Evolutionary conservation across 2,888 invertebrate species (phyloP).

Genomic region (Meganola albula): DNA sequence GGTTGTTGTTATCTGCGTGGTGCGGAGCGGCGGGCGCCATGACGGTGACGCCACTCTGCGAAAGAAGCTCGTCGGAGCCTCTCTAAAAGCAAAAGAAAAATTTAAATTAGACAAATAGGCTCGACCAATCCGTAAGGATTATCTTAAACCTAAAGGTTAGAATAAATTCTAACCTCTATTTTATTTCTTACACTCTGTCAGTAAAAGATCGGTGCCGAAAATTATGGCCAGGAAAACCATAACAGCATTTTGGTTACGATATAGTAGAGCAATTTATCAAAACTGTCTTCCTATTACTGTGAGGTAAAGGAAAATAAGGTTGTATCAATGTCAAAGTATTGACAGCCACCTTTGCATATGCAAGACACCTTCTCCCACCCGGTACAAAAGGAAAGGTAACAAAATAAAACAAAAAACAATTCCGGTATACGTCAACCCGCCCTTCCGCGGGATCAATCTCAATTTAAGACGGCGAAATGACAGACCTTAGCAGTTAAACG

Average conservation of each 20-base stretch:
- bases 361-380: constrained; percentile 26
- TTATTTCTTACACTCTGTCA: no score
- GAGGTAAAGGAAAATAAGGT: constrained; percentile 30
- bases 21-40: constrained; percentile 95
- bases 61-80: constrained; percentile 98
- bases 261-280: no score
- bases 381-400: constrained; percentile 33
- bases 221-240: no score
- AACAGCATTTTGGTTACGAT: no score
- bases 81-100: constrained; percentile 79
- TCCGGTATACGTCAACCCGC: constrained; percentile 49
- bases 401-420: constrained; percentile 56
- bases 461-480: constrained; percentile 74
- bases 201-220: no score
- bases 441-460: constrained; percentile 69
- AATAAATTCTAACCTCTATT: no score
- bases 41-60: constrained; percentile 95
- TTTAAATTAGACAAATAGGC: background rate
- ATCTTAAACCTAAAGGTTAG: no score
- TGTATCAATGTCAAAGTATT: constrained; percentile 27
- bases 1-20: constrained; percentile 95
- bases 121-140: no score
- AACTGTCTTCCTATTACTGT: no score
- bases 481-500: constrained; percentile 73
- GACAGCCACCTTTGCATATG: constrained; percentile 35